phyloP scores from a whole-genome alignment of 1,140 invertebrate species.

The Calephelis nemesis region DNA sequence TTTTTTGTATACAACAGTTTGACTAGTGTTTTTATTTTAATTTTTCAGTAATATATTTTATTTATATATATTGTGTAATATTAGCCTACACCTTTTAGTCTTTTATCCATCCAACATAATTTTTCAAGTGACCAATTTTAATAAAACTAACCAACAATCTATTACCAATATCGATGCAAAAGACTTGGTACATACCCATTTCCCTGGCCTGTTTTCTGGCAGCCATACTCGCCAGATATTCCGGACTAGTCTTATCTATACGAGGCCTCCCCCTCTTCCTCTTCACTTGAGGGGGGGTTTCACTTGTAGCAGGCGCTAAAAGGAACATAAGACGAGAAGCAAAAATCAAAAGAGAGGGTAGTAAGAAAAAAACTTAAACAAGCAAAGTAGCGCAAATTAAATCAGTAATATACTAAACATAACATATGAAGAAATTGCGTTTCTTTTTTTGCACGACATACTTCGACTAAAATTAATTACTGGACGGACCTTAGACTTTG shows the following conservation, averaged over 20 bases:
- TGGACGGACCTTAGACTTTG: no score
- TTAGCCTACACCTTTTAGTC: no score
- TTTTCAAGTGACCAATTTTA: no score
- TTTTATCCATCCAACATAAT: no score
- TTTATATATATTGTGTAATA: no score
- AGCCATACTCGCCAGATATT: constrained; percentile 56
- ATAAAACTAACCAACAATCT: neutral
- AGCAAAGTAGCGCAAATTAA: constrained; percentile 21
- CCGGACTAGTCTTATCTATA: constrained; percentile 59
- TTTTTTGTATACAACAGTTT: no score
- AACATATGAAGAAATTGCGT: no score
- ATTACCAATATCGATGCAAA: neutral
- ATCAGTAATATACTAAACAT: no score
- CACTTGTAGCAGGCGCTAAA: constrained; percentile 39
- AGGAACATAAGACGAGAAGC: constrained; percentile 24
- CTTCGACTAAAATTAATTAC: no score
- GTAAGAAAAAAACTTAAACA: constrained; percentile 31
- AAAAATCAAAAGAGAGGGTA: constrained; percentile 32
- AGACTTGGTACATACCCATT: constrained; percentile 41
- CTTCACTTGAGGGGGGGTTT: constrained; percentile 49
- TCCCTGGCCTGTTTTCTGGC: constrained; percentile 56
- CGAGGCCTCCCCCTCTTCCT: constrained; percentile 59
- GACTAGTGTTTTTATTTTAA: no score
- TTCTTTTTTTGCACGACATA: no score
- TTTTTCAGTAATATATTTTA: no score